phyloP scores from a whole-genome alignment of 2,113 vertebrate species.

The Holacanthus passer region DNA sequence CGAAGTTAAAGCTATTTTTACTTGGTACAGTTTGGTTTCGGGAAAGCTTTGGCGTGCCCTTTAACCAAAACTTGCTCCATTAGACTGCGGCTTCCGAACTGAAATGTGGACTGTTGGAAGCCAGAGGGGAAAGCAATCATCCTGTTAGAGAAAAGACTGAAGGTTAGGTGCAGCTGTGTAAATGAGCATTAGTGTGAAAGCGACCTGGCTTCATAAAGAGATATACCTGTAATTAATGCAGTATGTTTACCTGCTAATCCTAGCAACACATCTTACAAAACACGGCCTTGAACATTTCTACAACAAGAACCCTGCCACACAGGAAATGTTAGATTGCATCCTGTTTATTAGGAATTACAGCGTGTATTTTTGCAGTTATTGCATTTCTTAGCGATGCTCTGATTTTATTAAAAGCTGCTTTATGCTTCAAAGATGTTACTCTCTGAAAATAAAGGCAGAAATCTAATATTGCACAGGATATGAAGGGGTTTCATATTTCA shows the following conservation, averaged over 20 bases:
- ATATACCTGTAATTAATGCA: slow-evolving; percentile 6
- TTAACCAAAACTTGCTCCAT: not conserved
- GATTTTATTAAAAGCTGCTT: slow-evolving; percentile 68
- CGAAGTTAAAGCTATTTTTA: slow-evolving; percentile 57
- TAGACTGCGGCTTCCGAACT: not conserved
- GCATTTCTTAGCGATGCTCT: slow-evolving; percentile 22
- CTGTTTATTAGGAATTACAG: slow-evolving; percentile 56
- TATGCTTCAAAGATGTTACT: slow-evolving; percentile 40
- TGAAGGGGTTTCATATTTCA: slow-evolving; percentile 61
- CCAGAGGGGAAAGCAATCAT: slow-evolving; percentile 11
- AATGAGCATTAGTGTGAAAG: not conserved
- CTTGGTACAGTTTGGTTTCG: slow-evolving; percentile 18
- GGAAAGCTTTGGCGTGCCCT: slow-evolving; percentile 18
- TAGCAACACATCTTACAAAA: not conserved
- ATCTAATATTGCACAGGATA: slow-evolving; percentile 75
- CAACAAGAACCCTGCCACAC: not conserved
- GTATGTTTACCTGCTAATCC: not conserved
- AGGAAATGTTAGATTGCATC: slow-evolving; percentile 47
- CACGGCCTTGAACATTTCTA: slow-evolving; percentile 9
- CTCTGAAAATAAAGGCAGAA: slow-evolving; percentile 51
- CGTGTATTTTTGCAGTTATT: slow-evolving; percentile 53
- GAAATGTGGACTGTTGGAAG: slow-evolving; percentile 12
- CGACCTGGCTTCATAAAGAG: not conserved
- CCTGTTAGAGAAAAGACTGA: slow-evolving; percentile 15
- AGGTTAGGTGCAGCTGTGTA: slow-evolving; percentile 15